phyloP scores from a whole-genome alignment of 2,888 invertebrate species.

The Frankliniella intonsa region DNA sequence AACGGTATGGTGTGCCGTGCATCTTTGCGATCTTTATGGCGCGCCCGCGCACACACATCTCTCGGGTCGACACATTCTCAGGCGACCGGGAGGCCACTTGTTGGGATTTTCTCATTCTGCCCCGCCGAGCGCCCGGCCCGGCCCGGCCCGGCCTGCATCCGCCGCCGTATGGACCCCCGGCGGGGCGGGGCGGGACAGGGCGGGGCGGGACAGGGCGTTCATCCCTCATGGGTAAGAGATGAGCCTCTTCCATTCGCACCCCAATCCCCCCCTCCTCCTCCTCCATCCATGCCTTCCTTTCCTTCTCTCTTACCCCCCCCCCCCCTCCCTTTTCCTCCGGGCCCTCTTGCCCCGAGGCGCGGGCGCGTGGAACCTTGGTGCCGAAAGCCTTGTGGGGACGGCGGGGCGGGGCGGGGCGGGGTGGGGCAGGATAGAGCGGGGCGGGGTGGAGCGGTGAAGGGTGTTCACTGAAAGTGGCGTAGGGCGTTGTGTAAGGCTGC shows the following conservation, averaged over 20 bases:
- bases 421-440: no score
- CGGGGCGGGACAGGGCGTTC: background rate
- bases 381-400: no score
- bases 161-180: background rate
- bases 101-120: slow-evolving; percentile 5
- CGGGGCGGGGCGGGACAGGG: background rate
- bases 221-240: slow-evolving; percentile 6
- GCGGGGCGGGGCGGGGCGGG: no score
- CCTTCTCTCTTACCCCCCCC: no score
- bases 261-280: background rate
- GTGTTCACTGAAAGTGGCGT: no score
- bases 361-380: no score
- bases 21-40: background rate
- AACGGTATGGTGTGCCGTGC: no score
- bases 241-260: background rate
- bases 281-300: background rate
- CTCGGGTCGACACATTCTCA: background rate
- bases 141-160: background rate
- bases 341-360: no score
- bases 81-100: background rate
- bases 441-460: no score
- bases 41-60: background rate
- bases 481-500: no score
- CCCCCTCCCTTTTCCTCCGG: background rate
- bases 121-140: background rate